Conservation (phyloP, 1,140 invertebrate species). For the Drosophila pachea region DNA sequence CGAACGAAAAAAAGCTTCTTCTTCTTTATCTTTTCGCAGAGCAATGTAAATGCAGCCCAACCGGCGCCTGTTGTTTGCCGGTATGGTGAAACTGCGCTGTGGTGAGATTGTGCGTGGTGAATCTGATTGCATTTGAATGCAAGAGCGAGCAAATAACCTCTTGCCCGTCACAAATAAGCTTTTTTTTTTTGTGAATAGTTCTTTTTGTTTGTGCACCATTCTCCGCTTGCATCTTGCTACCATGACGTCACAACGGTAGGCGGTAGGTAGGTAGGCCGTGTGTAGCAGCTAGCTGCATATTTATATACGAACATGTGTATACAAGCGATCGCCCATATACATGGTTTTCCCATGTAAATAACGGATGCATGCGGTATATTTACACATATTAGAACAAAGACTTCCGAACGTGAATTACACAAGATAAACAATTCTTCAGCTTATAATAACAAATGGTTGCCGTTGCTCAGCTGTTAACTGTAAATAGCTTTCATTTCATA, state of each 20-base stretch:
- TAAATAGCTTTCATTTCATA: too few relatives aligned
- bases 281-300: not conserved
- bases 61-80: too few relatives aligned
- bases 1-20: not conserved
- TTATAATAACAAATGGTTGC: not conserved
- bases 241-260: not conserved
- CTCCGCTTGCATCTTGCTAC: not conserved
- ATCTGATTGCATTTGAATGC: not conserved
- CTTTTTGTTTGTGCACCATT: not conserved
- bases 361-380: not conserved
- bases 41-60: too few relatives aligned
- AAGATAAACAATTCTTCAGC: constrained; percentile 1
- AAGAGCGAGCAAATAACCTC: not conserved
- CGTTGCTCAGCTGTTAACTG: not conserved
- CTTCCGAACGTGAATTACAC: too few relatives aligned
- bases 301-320: not conserved
- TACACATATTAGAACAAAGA: not conserved
- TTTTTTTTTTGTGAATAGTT: not conserved
- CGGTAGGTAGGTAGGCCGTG: not conserved
- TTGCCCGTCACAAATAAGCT: not conserved
- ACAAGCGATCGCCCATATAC: not conserved
- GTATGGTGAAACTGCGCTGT: not conserved
- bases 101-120: not conserved
- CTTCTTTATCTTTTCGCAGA: not conserved
- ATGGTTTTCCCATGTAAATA: not conserved